A percentile compares a stretch with the other conserved stretches of the same genome.
Conservation (phyloP, 2,797 vertebrate species). For the Myotis myotis region DNA sequence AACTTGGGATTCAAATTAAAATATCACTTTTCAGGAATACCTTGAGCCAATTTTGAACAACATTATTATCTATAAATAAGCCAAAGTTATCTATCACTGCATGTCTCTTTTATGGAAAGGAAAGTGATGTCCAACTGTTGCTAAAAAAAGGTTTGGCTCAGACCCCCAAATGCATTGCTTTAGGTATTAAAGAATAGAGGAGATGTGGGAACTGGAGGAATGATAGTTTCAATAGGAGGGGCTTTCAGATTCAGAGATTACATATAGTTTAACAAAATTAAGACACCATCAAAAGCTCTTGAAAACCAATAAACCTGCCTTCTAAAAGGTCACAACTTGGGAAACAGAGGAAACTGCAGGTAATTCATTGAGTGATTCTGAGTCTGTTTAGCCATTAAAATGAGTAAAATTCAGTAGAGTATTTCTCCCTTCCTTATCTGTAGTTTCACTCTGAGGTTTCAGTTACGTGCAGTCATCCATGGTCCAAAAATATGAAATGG, state of each 20-base stretch:
- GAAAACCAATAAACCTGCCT: background rate
- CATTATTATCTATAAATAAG: background rate
- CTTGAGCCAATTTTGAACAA: background rate
- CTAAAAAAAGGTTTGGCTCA: background rate
- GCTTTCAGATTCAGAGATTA: background rate
- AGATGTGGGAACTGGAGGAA: background rate
- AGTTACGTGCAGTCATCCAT: background rate
- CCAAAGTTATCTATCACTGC: background rate
- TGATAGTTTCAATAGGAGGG: background rate
- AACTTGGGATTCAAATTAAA: conserved; percentile 28
- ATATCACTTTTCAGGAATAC: conserved; percentile 19
- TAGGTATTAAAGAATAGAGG: background rate
- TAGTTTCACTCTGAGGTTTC: background rate
- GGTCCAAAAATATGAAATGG: background rate
- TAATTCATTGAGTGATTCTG: background rate
- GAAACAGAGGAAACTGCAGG: background rate
- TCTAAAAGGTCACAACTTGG: background rate
- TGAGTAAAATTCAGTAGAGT: background rate
- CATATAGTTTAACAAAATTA: background rate
- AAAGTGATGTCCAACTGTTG: background rate
- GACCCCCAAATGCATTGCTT: background rate
- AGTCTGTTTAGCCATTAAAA: background rate
- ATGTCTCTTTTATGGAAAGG: background rate
- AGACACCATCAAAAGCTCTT: background rate
- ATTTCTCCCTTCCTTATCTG: background rate